Percentiles rank a stretch among this genome's conserved stretches.
phyloP scores from a whole-genome alignment of 2,113 vertebrate species.

The Seriola quinqueradiata region DNA sequence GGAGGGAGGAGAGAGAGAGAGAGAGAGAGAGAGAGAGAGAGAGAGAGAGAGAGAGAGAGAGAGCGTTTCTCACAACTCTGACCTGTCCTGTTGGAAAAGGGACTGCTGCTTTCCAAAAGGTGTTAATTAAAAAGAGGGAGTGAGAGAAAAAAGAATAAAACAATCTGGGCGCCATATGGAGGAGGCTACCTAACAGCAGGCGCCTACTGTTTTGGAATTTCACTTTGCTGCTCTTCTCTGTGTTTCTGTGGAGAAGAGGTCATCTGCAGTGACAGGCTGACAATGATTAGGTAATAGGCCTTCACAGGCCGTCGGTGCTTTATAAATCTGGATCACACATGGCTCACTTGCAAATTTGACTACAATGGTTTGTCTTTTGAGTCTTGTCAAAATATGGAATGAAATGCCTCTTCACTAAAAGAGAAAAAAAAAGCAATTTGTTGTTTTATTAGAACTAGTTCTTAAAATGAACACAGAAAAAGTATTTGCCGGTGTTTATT shows the following conservation, averaged over 20 bases:
- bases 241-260: constrained; percentile 66
- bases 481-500: constrained; percentile 12
- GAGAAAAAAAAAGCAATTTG: constrained; percentile 5
- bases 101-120: constrained; percentile 48
- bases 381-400: constrained; percentile 14
- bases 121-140: constrained; percentile 70
- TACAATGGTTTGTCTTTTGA: background rate
- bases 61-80: constrained; percentile 46
- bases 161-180: constrained; percentile 62
- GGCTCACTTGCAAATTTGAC: constrained; percentile 20
- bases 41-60: background rate
- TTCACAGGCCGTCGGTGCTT: constrained; percentile 59
- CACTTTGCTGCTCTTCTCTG: constrained; percentile 52
- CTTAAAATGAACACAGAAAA: constrained; percentile 16
- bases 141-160: background rate
- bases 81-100: constrained; percentile 49
- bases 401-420: background rate
- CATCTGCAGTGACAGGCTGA: constrained; percentile 69
- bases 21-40: no score
- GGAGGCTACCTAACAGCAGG: constrained; percentile 52
- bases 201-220: constrained; percentile 49
- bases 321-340: constrained; percentile 47
- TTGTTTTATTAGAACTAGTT: background rate
- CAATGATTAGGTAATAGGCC: constrained; percentile 70
- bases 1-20: no score